Evolutionary conservation across 2,113 vertebrate species (phyloP).

Genomic region (Nerophis ophidion): DNA sequence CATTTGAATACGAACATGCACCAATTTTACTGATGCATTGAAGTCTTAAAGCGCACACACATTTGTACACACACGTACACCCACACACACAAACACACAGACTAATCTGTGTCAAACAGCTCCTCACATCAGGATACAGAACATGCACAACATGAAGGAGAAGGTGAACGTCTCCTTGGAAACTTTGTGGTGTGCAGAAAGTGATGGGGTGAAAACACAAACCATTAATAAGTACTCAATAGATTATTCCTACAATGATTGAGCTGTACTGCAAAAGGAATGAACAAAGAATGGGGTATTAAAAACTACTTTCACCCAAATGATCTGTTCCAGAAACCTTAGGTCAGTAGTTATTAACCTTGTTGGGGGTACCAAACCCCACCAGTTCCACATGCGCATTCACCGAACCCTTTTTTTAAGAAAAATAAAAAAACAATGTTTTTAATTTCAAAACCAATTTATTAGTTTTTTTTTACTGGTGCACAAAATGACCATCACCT

Average conservation of each 20-base stretch:
- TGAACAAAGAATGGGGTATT: no score
- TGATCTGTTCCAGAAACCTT: no score
- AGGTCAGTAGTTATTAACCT: no score
- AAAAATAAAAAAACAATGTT: no score
- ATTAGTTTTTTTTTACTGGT: no score
- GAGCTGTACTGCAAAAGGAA: conserved; percentile 29
- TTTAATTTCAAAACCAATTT: no score
- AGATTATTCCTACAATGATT: conserved; percentile 29
- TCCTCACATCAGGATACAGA: conserved; percentile 40
- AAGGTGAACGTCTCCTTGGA: conserved; percentile 40
- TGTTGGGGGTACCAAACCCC: no score
- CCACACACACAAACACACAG: conserved; percentile 7
- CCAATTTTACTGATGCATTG: conserved; percentile 56
- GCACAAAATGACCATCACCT: no score
- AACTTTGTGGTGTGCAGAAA: conserved; percentile 36
- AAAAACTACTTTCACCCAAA: no score
- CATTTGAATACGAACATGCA: conserved; percentile 50
- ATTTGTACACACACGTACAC: conserved; percentile 5
- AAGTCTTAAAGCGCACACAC: conserved; percentile 37
- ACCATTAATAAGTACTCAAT: conserved; percentile 32
- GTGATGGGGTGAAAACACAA: conserved; percentile 38
- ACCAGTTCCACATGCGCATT: no score
- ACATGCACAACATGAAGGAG: conserved; percentile 20
- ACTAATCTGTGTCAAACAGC: conserved; percentile 48
- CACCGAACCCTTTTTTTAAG: no score